Percentiles rank a stretch among this genome's conserved stretches.
Conservation (phyloP, 2,797 vertebrate genomes). For the Tamandua tetradactyla region DNA sequence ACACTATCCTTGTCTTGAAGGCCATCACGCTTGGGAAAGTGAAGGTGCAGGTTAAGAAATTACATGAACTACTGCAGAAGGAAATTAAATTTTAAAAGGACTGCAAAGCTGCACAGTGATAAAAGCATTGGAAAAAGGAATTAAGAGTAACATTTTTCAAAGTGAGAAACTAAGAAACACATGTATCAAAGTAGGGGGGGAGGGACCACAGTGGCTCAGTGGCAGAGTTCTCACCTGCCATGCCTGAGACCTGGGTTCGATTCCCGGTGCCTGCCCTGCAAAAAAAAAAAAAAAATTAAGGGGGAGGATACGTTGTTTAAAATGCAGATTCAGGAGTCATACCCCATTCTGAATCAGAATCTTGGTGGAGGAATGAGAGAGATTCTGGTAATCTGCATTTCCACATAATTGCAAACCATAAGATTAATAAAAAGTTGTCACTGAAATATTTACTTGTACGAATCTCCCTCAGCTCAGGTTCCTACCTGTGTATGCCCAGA, state of each 20-base stretch:
- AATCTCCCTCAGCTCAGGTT: constrained; percentile 7
- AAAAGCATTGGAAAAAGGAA: not conserved
- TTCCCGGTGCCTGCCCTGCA: too few relatives aligned
- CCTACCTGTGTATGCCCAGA: not conserved
- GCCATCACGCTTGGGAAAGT: not conserved
- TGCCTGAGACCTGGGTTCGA: too few relatives aligned
- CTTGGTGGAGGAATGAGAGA: not conserved
- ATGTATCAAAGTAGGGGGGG: not conserved
- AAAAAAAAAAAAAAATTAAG: too few relatives aligned
- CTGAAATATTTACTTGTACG: not conserved
- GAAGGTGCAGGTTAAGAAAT: not conserved
- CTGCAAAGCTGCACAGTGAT: not conserved
- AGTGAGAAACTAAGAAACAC: not conserved
- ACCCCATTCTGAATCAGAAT: not conserved
- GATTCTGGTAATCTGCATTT: not conserved
- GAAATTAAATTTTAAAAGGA: not conserved
- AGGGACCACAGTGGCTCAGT: too few relatives aligned
- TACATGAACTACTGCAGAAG: not conserved
- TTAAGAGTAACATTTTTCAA: not conserved
- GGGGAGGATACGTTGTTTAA: not conserved
- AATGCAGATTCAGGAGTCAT: not conserved
- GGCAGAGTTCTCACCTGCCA: too few relatives aligned
- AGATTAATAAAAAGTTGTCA: not conserved
- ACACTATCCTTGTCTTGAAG: not conserved
- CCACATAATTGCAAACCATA: not conserved